Evolutionary conservation across 2,113 vertebrate species (phyloP).

Genomic region (Leptodactylus fuscus): DNA sequence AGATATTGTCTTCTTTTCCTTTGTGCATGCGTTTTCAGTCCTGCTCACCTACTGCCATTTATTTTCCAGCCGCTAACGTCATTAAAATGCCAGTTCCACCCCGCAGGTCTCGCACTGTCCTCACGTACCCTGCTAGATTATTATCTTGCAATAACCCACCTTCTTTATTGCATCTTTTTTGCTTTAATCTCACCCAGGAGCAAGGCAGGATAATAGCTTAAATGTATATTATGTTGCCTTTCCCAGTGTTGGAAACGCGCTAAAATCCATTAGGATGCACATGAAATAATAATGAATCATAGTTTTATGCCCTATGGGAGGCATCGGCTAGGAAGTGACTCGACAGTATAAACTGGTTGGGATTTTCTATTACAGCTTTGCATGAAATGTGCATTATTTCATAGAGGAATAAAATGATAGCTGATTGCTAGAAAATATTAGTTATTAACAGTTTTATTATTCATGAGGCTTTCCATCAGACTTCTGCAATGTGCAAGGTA

Average conservation of each 20-base stretch:
- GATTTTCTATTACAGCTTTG: background rate
- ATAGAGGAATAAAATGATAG: background rate
- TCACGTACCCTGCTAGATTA: conserved; percentile 39
- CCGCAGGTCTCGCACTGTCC: background rate
- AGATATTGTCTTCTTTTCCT: background rate
- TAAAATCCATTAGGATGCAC: conserved; percentile 43
- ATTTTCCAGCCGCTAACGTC: background rate
- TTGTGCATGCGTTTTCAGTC: background rate
- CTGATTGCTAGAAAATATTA: background rate
- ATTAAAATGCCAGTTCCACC: conserved; percentile 38
- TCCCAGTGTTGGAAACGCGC: background rate
- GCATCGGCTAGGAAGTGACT: background rate
- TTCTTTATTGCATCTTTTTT: conserved; percentile 24
- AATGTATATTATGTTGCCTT: conserved; percentile 33
- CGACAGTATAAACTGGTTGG: background rate
- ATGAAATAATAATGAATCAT: conserved; percentile 52
- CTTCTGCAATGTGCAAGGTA: background rate
- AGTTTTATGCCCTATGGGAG: conserved; percentile 39
- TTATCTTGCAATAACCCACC: conserved; percentile 26
- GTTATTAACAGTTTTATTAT: background rate
- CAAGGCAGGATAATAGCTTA: conserved; percentile 36
- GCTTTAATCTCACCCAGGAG: conserved; percentile 50
- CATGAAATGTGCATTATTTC: conserved; percentile 31
- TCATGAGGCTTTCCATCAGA: background rate
- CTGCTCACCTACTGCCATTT: background rate